Conservation (phyloP, 1,140 invertebrate genomes). For the Procambarus virginalis region DNA sequence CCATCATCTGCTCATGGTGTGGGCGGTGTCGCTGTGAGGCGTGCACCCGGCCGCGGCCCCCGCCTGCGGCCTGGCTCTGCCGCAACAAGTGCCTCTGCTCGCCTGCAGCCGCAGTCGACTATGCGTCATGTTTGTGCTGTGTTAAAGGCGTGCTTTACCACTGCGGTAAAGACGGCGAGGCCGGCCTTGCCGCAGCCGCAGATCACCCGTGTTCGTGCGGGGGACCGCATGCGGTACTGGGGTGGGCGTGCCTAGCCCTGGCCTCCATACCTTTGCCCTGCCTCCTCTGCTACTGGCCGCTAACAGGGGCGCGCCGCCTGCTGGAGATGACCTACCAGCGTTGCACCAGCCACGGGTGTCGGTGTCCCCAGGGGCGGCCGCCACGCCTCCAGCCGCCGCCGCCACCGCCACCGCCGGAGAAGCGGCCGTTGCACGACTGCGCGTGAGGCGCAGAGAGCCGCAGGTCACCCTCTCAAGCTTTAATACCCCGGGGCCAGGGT, state of each 20-base stretch:
- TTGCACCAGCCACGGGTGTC: constrained; percentile 83
- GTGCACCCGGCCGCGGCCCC: constrained; percentile 86
- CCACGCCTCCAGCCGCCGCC: constrained; percentile 21
- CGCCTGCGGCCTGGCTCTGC: constrained; percentile 92
- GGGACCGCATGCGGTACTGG: constrained; percentile 80
- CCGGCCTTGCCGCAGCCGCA: constrained; percentile 80
- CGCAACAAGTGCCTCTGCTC: constrained; percentile 89
- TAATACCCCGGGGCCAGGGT: constrained; percentile 43
- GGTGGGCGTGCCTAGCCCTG: constrained; percentile 89
- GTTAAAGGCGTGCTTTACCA: constrained; percentile 95
- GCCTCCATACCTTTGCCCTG: constrained; percentile 89
- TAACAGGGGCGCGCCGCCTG: constrained; percentile 84
- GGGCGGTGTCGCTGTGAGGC: constrained; percentile 89
- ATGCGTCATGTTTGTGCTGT: constrained; percentile 93
- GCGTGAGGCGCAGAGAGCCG: constrained; percentile 46
- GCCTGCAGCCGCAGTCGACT: constrained; percentile 88
- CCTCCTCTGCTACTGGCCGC: constrained; percentile 93
- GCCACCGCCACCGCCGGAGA: constrained; percentile 38
- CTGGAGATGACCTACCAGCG: constrained; percentile 88
- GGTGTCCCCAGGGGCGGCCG: constrained; percentile 73
- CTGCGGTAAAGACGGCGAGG: constrained; percentile 85
- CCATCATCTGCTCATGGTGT: constrained; percentile 90
- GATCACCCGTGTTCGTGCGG: constrained; percentile 91
- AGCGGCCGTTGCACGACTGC: constrained; percentile 56
- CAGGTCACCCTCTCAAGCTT: constrained; percentile 51